Evolutionary conservation across 2,113 vertebrate species (phyloP).

Genomic region (Mus spicilegus): DNA sequence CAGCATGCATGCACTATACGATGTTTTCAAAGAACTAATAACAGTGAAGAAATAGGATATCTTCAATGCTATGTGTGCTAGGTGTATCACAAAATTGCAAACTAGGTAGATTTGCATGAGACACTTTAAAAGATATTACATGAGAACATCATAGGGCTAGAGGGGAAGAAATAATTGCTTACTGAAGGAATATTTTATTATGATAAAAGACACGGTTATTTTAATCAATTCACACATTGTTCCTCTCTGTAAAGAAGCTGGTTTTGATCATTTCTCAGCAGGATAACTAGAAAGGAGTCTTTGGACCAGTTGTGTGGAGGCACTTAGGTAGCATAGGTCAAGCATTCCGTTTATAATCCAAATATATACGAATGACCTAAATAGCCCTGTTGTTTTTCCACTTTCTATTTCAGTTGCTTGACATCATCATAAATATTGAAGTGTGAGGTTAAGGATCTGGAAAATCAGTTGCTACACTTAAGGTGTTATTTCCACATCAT

Average conservation of each 20-base stretch:
- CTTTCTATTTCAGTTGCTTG: constrained; percentile 76
- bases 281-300: neutral
- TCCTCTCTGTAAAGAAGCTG: neutral
- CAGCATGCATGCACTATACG: neutral
- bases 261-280: neutral
- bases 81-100: neutral
- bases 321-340: constrained; percentile 35
- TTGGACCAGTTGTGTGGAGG: constrained; percentile 27
- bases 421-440: constrained; percentile 75
- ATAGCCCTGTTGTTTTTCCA: constrained; percentile 64
- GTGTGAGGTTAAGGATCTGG: constrained; percentile 57
- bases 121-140: constrained; percentile 35
- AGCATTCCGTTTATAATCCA: constrained; percentile 62
- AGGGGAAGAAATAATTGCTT: constrained; percentile 7
- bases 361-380: constrained; percentile 68
- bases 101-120: neutral
- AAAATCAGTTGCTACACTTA: constrained; percentile 64
- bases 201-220: neutral
- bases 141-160: neutral
- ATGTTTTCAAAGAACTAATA: neutral
- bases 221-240: constrained; percentile 40
- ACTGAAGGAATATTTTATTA: constrained; percentile 47
- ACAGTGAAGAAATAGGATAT: neutral
- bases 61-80: constrained; percentile 3
- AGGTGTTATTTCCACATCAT: constrained; percentile 53